Percentiles rank a stretch among this genome's conserved stretches.
These are phyloP conservation scores for Triplophysa siluroides DNA, from an alignment of 2,113 vertebrate species.

Conservation along the genomic window DNA sequence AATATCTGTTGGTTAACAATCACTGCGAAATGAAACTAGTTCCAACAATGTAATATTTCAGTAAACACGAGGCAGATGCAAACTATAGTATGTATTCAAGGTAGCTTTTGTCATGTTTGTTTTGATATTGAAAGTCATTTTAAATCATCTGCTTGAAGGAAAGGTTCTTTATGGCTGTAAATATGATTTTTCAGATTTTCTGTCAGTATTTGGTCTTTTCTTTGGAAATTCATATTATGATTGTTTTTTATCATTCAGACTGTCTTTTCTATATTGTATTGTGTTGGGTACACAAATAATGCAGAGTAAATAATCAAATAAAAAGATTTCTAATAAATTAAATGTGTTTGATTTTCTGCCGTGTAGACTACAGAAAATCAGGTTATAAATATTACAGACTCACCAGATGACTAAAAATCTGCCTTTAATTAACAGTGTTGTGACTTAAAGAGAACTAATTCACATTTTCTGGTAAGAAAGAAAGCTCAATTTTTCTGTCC, in stretches of 20 bases:
- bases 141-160: constrained; percentile 7
- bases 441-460: not conserved
- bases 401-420: not conserved
- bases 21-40: not conserved
- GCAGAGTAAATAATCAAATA: not conserved
- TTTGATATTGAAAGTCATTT: not conserved
- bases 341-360: not conserved
- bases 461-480: not conserved
- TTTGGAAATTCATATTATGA: not conserved
- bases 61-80: not conserved
- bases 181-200: constrained; percentile 16
- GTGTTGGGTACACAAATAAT: not conserved
- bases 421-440: constrained; percentile 12
- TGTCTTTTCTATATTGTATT: constrained; percentile 13
- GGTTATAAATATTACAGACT: not conserved
- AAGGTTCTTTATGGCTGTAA: constrained; percentile 10
- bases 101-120: not conserved
- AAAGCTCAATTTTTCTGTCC: not conserved
- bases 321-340: not conserved
- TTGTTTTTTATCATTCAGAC: not conserved
- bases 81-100: not conserved
- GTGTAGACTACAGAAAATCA: not conserved
- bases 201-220: not conserved
- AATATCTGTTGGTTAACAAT: not conserved
- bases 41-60: not conserved